These are phyloP conservation scores for Anhinga rufa DNA, from an alignment of 2,113 vertebrate species.

Conservation along the genomic window DNA sequence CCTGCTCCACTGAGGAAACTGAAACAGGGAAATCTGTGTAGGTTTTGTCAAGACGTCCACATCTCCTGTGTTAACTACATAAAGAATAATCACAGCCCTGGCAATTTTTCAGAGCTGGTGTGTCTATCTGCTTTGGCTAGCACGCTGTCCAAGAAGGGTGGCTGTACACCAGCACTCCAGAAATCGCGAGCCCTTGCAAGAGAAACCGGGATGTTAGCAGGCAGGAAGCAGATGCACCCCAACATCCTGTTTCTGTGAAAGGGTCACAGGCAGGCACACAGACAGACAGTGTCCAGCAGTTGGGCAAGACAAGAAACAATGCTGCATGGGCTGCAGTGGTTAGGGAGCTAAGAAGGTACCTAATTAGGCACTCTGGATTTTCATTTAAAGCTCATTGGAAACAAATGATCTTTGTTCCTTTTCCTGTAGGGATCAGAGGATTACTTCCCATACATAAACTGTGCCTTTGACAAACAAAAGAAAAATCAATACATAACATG, in stretches of 20 bases:
- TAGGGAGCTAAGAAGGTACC: not conserved
- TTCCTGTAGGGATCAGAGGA: constrained; percentile 1
- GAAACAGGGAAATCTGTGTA: not conserved
- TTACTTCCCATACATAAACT: not conserved
- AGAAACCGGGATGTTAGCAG: not conserved
- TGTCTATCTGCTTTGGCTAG: not conserved
- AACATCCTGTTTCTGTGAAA: not conserved
- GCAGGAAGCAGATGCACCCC: not conserved
- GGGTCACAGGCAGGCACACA: not conserved
- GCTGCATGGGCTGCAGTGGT: not conserved
- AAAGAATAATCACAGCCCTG: not conserved
- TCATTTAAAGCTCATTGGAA: constrained; percentile 7
- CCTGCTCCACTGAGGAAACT: not conserved
- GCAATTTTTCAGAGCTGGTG: not conserved
- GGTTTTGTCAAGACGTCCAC: not conserved
- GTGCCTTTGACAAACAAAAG: constrained; percentile 15
- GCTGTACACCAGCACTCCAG: not conserved
- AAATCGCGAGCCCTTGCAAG: not conserved
- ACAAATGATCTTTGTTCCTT: constrained; percentile 10
- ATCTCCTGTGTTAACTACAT: not conserved
- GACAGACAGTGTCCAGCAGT: not conserved
- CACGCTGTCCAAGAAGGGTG: not conserved
- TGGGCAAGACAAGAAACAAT: not conserved
- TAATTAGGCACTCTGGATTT: not conserved
- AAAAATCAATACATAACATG: not conserved